Percentiles rank a stretch among this genome's conserved stretches.
Conservation (phyloP, 2,888 invertebrate genomes). For the Hyles lineata region DNA sequence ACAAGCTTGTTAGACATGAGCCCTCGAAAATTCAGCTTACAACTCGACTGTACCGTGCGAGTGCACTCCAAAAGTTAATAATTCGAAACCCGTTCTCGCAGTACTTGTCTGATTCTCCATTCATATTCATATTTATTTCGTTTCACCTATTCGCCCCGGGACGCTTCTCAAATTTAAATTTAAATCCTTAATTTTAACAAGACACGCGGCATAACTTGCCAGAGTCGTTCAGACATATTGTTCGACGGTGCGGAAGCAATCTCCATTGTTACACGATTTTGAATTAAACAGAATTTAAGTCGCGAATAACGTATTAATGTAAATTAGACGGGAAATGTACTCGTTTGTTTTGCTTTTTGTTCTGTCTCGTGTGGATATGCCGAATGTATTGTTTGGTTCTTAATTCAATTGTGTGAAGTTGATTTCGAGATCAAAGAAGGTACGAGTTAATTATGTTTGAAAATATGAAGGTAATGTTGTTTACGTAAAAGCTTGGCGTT, state of each 20-base stretch:
- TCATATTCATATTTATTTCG: constrained; percentile 85
- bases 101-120: constrained; percentile 79
- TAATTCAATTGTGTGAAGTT: constrained; percentile 1
- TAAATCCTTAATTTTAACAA: constrained; percentile 81
- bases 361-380: constrained; percentile 2
- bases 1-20: constrained; percentile 66
- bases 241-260: constrained; percentile 75
- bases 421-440: neutral
- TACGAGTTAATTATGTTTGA: neutral
- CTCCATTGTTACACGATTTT: constrained; percentile 69
- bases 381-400: constrained; percentile 21
- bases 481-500: too few relatives aligned
- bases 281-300: constrained; percentile 73
- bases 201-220: constrained; percentile 67
- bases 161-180: constrained; percentile 72
- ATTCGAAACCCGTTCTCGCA: constrained; percentile 76
- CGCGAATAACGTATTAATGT: constrained; percentile 78
- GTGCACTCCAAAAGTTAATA: constrained; percentile 82
- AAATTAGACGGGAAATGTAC: constrained; percentile 72
- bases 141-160: constrained; percentile 78
- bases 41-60: constrained; percentile 65
- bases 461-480: neutral
- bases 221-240: constrained; percentile 64
- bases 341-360: constrained; percentile 68
- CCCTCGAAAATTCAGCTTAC: constrained; percentile 53